Evolutionary conservation across 2,888 invertebrate species (phyloP).

Genomic region (Fragum sueziense): DNA sequence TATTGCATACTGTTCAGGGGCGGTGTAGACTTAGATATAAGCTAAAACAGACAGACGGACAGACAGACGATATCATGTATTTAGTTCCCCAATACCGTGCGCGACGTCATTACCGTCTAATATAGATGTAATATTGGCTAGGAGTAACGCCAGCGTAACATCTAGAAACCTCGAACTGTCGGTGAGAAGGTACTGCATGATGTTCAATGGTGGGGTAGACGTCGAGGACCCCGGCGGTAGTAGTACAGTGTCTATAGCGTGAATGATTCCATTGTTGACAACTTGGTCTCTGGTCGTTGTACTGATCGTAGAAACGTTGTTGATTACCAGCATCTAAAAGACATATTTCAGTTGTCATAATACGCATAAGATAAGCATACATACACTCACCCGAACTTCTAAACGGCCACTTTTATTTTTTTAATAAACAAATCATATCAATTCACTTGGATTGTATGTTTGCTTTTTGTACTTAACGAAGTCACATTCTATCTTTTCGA

Average conservation of each 20-base stretch:
- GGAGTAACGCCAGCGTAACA: constrained; percentile 29
- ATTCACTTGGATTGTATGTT: too few species aligned
- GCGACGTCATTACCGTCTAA: constrained; percentile 42
- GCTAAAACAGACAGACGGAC: constrained; percentile 51
- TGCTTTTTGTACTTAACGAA: too few species aligned
- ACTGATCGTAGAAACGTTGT: neutral
- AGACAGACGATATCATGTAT: constrained; percentile 60
- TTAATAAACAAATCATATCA: too few species aligned
- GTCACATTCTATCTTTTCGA: too few species aligned
- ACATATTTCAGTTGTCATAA: too few species aligned
- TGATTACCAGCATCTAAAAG: constrained; percentile 15
- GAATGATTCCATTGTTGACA: constrained; percentile 65
- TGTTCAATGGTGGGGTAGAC: constrained; percentile 16
- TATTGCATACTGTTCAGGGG: constrained; percentile 33
- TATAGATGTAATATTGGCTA: constrained; percentile 27
- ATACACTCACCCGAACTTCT: too few species aligned
- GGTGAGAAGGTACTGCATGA: constrained; percentile 36
- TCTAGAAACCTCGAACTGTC: constrained; percentile 46
- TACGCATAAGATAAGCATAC: too few species aligned
- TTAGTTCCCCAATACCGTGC: too few species aligned
- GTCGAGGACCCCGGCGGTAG: constrained; percentile 38
- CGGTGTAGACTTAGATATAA: constrained; percentile 7
- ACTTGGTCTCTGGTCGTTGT: constrained; percentile 42
- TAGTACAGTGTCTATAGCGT: constrained; percentile 59
- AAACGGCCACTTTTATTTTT: too few species aligned